Base-by-base conservation (phyloP, 2,888 invertebrate species). In the Lepidochrysops patricia region DNA sequence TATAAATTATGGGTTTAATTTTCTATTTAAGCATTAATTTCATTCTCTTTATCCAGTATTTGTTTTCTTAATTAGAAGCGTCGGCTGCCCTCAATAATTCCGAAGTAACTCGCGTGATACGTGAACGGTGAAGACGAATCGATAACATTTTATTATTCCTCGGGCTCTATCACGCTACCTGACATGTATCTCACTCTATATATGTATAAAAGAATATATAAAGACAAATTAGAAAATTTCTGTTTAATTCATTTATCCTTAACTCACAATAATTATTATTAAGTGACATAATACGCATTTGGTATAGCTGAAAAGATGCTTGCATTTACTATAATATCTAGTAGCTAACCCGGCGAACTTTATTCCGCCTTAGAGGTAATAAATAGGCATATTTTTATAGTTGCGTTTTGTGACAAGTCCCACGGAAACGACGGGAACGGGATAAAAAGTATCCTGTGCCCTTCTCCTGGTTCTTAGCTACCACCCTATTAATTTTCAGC, bases 91-190 rank as follows among this genome's bases (percentile, higher is more conserved):
- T 54, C 32, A 5, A 54, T 54, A 29, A 54, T 12, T 29, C 54
- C 32, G 19, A 54, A 32, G 29, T 54, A 26, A 19, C 9, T 54
- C 19, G 54, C 54, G 32, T 54, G 54, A 19, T 54, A 32, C 32
- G 29, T 29, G 23, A 43, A 43, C 19, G 1, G 29, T 29, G 23
- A 43, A 43, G 43, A 6, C 25, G 7, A 29, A 54, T 54, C 54
- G 27, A 54, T 32, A 54, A 15, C 19, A 54, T 52, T 52, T 50
- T 50, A 52, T 52, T 27, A 52, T 52, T 23, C 43, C 43, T 23
- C 12, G 7, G 9, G 43, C 9, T 19, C 43, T 43, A 43, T 43
- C 19, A 43, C 43, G 43, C 19, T 43, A 43, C 19, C 19, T 43
- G 43, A 12, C 43, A 43, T 12, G 19, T 43, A 1, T 12, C 19